Evolutionary conservation across 2,888 invertebrate genomes (phyloP).

Genomic region (Drosophila fungiperda): DNA sequence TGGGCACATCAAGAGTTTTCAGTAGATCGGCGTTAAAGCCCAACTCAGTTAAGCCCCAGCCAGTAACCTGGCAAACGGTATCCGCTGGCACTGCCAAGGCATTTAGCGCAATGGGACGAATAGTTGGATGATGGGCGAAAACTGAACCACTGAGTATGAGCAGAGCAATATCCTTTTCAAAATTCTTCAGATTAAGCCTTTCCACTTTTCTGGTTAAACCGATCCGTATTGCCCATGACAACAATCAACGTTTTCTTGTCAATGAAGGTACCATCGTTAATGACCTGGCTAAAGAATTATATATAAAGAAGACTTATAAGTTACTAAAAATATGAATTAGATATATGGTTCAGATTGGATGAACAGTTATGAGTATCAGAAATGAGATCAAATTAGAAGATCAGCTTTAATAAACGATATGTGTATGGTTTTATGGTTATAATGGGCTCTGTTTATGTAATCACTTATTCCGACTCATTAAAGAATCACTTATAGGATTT

Average conservation of each 20-base stretch:
- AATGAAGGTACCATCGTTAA: conserved; percentile 64
- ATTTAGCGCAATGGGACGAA: conserved; percentile 73
- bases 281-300: conserved; percentile 36
- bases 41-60: conserved; percentile 81
- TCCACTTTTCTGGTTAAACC: conserved; percentile 64
- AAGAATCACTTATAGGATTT: neutral
- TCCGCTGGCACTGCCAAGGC: conserved; percentile 41
- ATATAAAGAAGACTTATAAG: neutral
- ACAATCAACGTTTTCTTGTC: conserved; percentile 68
- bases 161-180: conserved; percentile 78
- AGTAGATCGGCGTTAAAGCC: conserved; percentile 61
- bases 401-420: neutral
- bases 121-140: conserved; percentile 76
- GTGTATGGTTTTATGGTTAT: neutral
- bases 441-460: neutral
- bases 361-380: neutral
- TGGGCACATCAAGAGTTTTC: conserved; percentile 76
- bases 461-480: neutral
- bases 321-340: neutral
- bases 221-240: conserved; percentile 83
- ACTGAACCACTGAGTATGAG: conserved; percentile 76
- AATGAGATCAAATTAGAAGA: neutral
- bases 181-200: conserved; percentile 66
- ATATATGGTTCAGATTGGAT: neutral
- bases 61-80: conserved; percentile 81